Evolutionary conservation across 2,888 invertebrate genomes (phyloP).

Genomic region (Papilio protenor): DNA sequence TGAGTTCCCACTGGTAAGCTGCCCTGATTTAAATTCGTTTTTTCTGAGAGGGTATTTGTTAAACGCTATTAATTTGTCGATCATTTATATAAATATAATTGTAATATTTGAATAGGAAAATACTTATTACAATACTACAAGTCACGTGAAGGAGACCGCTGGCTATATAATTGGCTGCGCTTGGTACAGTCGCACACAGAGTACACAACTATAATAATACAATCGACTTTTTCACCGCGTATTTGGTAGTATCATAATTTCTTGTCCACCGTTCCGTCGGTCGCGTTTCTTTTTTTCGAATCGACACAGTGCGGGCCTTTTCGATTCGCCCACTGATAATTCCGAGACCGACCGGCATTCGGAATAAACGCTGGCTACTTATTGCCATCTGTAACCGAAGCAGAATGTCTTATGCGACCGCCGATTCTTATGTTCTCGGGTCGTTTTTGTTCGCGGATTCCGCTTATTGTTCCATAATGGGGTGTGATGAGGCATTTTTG

Average conservation of each 20-base stretch:
- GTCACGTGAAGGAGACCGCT: slow-evolving; percentile 54
- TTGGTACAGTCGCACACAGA: slow-evolving; percentile 55
- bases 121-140: slow-evolving; percentile 1
- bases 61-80: not conserved
- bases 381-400: slow-evolving; percentile 58
- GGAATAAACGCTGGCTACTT: slow-evolving; percentile 65
- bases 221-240: slow-evolving; percentile 72
- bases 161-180: slow-evolving; percentile 55
- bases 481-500: slow-evolving; percentile 68
- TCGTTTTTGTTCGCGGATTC: slow-evolving; percentile 55
- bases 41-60: not conserved
- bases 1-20: slow-evolving; percentile 12
- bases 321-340: slow-evolving; percentile 73
- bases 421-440: slow-evolving; percentile 50
- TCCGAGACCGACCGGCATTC: slow-evolving; percentile 63
- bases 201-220: slow-evolving; percentile 59
- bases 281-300: slow-evolving; percentile 60
- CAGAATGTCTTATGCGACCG: slow-evolving; percentile 60
- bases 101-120: slow-evolving; percentile 12
- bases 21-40: slow-evolving; percentile 16
- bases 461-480: slow-evolving; percentile 67
- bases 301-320: slow-evolving; percentile 64
- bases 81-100: not conserved
- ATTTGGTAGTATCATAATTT: slow-evolving; percentile 82
- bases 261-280: slow-evolving; percentile 62